These are phyloP conservation scores for Eumacrocentrus americanus DNA, from an alignment of 2,888 invertebrate genomes.

Conservation along the genomic window DNA sequence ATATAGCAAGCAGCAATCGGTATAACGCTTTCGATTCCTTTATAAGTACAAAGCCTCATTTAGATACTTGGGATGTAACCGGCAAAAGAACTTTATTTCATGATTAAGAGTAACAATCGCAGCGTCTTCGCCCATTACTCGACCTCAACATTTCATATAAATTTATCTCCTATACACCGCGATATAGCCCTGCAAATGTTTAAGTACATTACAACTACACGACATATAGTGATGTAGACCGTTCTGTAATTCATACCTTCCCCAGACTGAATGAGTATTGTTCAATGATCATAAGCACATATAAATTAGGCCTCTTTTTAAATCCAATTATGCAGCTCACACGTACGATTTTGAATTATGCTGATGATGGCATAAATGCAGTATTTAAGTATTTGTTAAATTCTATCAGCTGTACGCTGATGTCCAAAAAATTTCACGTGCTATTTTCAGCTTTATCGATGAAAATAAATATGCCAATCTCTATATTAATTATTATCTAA, in stretches of 20 bases:
- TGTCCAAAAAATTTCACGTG: no score
- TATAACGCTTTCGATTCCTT: conserved; percentile 15
- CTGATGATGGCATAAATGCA: background rate
- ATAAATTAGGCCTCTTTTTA: background rate
- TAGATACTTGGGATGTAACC: background rate
- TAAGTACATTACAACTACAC: background rate
- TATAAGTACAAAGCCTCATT: conserved; percentile 25
- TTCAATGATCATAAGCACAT: background rate
- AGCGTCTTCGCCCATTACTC: background rate
- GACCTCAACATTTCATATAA: background rate
- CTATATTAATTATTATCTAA: no score
- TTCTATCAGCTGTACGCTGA: background rate
- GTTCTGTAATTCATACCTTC: no score
- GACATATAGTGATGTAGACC: no score
- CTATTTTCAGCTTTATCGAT: background rate
- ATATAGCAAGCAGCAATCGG: conserved; percentile 30
- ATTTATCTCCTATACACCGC: background rate
- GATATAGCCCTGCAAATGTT: background rate
- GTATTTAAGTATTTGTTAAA: background rate
- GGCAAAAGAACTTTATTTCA: background rate
- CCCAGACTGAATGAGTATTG: background rate
- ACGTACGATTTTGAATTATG: background rate
- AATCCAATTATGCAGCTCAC: background rate
- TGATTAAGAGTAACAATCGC: background rate
- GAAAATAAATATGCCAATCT: background rate